phyloP scores from a whole-genome alignment of 2,888 invertebrate genomes.

The Psylliodes chrysocephalus region DNA sequence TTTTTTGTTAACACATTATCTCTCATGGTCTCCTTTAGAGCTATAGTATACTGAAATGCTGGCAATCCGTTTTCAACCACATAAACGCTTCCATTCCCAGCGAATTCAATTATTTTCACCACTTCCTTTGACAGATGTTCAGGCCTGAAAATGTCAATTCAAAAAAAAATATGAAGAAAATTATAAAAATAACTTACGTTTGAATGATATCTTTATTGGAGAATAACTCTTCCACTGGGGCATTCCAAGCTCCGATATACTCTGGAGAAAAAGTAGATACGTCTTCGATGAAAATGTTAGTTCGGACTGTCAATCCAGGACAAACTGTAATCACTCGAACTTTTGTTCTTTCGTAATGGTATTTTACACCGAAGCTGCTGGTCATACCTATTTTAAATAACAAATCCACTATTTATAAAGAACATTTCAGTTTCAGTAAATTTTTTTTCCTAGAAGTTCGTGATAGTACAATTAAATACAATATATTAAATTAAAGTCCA shows the following conservation, averaged over 20 bases:
- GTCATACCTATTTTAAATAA: too few relatives aligned
- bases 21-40: not conserved
- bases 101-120: not conserved
- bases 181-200: not conserved
- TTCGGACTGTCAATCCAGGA: conserved; percentile 64
- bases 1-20: not conserved
- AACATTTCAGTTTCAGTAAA: too few relatives aligned
- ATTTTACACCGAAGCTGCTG: not conserved
- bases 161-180: too few relatives aligned
- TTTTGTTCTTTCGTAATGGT: conserved; percentile 64
- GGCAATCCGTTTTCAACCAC: not conserved
- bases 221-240: not conserved
- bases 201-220: not conserved
- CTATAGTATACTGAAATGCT: not conserved
- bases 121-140: not conserved
- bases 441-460: too few relatives aligned
- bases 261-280: not conserved
- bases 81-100: not conserved
- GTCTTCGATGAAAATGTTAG: not conserved
- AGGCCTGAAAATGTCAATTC: not conserved
- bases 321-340: conserved; percentile 67
- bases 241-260: not conserved
- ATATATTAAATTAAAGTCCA: too few relatives aligned
- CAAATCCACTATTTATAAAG: too few relatives aligned
- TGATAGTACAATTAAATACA: too few relatives aligned